Conservation (phyloP, 2,797 vertebrate species). For the Hemibagrus guttatus region DNA sequence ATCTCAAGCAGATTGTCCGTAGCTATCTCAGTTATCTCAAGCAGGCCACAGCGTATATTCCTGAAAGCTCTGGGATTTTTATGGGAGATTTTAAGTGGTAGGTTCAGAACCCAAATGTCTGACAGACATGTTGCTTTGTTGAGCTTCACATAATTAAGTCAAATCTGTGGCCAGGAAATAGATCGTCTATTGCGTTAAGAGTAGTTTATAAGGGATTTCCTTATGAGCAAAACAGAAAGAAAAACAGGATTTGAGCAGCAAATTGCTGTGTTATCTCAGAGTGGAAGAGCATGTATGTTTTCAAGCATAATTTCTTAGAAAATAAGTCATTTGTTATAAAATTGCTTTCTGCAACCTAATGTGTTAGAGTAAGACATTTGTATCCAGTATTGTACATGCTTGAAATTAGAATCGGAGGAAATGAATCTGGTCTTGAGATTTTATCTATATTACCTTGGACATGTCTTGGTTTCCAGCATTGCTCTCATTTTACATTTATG, state of each 20-base stretch:
- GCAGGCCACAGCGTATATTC: constrained; percentile 30
- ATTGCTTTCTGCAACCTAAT: not conserved
- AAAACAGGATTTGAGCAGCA: not conserved
- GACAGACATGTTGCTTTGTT: constrained; percentile 1
- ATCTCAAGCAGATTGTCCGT: constrained; percentile 24
- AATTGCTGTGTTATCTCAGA: not conserved
- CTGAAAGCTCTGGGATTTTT: constrained; percentile 18
- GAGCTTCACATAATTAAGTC: not conserved
- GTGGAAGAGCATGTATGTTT: not conserved
- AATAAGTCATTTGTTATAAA: not conserved
- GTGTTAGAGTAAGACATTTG: not conserved
- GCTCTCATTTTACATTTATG: not conserved
- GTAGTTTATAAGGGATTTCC: constrained; percentile 10
- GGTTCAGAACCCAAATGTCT: constrained; percentile 25
- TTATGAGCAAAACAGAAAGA: constrained; percentile 13
- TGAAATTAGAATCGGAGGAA: not conserved
- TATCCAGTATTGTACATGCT: too few relatives aligned
- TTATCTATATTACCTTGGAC: not conserved
- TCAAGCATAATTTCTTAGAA: not conserved
- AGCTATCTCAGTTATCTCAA: too few relatives aligned
- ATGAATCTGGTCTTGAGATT: not conserved
- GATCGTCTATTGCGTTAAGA: not conserved
- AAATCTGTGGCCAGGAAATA: constrained; percentile 5
- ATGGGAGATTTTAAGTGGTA: constrained; percentile 38
- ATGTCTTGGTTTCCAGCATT: not conserved